phyloP scores from a whole-genome alignment of 2,797 vertebrate species.

The Antrozous pallidus region DNA sequence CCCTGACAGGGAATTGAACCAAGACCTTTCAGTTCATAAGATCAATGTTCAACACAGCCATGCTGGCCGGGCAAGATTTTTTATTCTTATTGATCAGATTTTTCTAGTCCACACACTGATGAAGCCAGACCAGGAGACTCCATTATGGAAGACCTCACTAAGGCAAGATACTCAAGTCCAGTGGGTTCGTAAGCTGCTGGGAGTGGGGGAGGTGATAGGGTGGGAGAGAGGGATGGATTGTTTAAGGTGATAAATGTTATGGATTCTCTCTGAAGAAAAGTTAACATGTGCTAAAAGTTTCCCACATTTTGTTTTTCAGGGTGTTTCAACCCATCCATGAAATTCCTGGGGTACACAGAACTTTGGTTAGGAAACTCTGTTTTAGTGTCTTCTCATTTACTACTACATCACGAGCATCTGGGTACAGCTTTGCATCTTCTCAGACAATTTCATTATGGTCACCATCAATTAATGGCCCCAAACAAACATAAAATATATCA shows the following conservation, averaged over 20 bases:
- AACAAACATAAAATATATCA: background rate
- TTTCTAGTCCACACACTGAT: background rate
- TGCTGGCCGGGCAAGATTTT: too few species aligned
- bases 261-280: background rate
- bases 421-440: background rate
- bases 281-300: background rate
- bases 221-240: too few species aligned
- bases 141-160: background rate
- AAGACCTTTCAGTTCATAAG: too few species aligned
- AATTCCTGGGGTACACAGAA: background rate
- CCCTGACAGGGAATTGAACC: too few species aligned
- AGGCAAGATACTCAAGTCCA: background rate
- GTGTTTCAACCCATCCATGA: background rate
- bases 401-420: background rate
- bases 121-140: background rate
- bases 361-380: background rate
- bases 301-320: background rate
- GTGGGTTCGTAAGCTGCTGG: background rate
- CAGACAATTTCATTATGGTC: background rate
- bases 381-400: slow-evolving; percentile 1
- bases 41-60: too few species aligned
- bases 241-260: background rate
- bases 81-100: background rate
- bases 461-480: background rate
- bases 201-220: too few species aligned